Percentiles rank a stretch among this genome's conserved stretches.
phyloP scores from a whole-genome alignment of 1,140 invertebrate genomes.

The Ceratoteleas bidentatus region DNA sequence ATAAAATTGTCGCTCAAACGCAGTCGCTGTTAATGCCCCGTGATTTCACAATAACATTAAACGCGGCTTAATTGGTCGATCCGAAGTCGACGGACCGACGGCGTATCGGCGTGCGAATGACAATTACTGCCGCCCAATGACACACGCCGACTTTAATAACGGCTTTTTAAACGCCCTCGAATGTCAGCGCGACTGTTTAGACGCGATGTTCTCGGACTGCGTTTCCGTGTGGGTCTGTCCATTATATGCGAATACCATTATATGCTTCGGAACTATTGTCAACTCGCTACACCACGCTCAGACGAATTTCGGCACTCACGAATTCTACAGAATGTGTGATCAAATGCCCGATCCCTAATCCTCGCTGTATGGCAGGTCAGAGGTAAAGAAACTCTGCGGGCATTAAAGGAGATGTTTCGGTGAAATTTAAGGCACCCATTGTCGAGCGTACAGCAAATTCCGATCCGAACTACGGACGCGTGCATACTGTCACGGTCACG shows the following conservation, averaged over 20 bases:
- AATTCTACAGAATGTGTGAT: constrained; percentile 53
- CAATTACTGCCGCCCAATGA: constrained; percentile 33
- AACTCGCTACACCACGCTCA: constrained; percentile 27
- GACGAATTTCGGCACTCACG: constrained; percentile 42
- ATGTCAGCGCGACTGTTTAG: constrained; percentile 25
- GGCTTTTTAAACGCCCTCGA: constrained; percentile 6
- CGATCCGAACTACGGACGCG: neutral
- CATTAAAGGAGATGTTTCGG: constrained; percentile 35
- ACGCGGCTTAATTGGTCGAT: constrained; percentile 59
- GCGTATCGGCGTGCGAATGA: constrained; percentile 30
- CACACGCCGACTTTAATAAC: constrained; percentile 32
- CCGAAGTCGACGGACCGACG: neutral
- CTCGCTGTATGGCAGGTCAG: constrained; percentile 39
- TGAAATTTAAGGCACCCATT: neutral
- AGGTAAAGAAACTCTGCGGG: constrained; percentile 37
- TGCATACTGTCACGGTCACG: too few relatives aligned
- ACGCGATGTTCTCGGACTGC: constrained; percentile 1
- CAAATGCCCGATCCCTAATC: constrained; percentile 33
- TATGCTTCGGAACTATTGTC: constrained; percentile 46
- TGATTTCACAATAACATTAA: constrained; percentile 64
- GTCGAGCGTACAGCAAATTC: neutral
- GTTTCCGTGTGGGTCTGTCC: constrained; percentile 1
- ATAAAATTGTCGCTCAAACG: constrained; percentile 69
- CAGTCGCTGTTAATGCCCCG: constrained; percentile 46
- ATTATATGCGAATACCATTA: constrained; percentile 29